phyloP scores from a whole-genome alignment of 2,797 vertebrate genomes.

The Artibeus jamaicensis region DNA sequence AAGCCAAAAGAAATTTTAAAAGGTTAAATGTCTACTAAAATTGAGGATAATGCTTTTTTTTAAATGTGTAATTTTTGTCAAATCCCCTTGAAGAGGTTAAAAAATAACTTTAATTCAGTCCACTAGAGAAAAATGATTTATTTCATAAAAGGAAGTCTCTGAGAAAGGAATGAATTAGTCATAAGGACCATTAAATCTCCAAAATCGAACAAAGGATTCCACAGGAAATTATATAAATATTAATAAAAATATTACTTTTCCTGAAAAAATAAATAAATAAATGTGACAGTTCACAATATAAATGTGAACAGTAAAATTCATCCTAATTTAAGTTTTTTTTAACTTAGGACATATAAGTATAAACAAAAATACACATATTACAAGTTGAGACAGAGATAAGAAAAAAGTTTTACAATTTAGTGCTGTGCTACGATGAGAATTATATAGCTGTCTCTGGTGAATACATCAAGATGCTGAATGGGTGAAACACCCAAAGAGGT shows the following conservation, averaged over 20 bases:
- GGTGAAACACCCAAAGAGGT: background rate
- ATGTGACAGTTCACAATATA: background rate
- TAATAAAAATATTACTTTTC: conserved; percentile 60
- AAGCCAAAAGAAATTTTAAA: background rate
- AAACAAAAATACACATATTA: background rate
- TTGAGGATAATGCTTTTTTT: background rate
- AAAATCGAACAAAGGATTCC: conserved; percentile 39
- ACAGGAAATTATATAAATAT: conserved; percentile 59
- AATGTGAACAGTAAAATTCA: background rate
- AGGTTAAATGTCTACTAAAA: background rate
- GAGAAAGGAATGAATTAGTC: conserved; percentile 51
- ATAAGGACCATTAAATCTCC: conserved; percentile 37
- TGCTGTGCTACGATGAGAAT: background rate
- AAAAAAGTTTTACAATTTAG: background rate
- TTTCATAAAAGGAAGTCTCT: conserved; percentile 18
- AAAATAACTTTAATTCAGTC: conserved; percentile 8
- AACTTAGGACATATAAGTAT: background rate
- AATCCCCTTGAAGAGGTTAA: background rate
- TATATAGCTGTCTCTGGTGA: background rate
- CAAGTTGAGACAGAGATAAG: background rate
- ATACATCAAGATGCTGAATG: background rate
- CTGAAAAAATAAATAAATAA: too few relatives aligned
- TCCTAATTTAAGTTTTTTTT: background rate
- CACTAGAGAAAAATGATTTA: background rate
- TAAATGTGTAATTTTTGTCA: background rate